Evolutionary conservation across 2,888 invertebrate species (phyloP).

Genomic region (Cyrtodaria siliqua): DNA sequence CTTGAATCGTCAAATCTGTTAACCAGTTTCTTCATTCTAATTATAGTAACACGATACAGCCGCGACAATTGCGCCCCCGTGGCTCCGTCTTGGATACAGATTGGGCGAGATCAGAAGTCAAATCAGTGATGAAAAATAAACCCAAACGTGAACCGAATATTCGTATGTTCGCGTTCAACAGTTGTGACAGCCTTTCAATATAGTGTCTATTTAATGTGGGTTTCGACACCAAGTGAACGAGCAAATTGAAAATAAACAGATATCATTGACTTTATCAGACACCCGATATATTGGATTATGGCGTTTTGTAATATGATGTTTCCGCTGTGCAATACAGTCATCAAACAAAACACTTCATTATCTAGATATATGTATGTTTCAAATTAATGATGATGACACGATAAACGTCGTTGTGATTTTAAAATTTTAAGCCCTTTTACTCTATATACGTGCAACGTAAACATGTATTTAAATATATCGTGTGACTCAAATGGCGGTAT

Average conservation of each 20-base stretch:
- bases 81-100: slow-evolving; percentile 22
- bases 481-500: too few relatives aligned
- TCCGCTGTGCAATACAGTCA: too few relatives aligned
- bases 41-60: slow-evolving; percentile 46
- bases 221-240: slow-evolving; percentile 48
- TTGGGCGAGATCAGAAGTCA: slow-evolving; percentile 51
- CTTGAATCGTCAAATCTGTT: slow-evolving; percentile 35
- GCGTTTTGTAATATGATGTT: too few relatives aligned
- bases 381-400: too few relatives aligned
- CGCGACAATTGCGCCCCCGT: slow-evolving; percentile 40
- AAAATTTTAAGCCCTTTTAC: too few relatives aligned
- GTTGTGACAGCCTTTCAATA: slow-evolving; percentile 37
- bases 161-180: slow-evolving; percentile 9
- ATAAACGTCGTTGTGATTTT: too few relatives aligned
- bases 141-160: slow-evolving; percentile 19
- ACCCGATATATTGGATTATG: slow-evolving; percentile 34
- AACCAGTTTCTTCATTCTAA: slow-evolving; percentile 27
- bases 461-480: too few relatives aligned
- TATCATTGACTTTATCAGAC: slow-evolving; percentile 52
- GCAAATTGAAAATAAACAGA: slow-evolving; percentile 65
- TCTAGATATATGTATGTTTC: too few relatives aligned
- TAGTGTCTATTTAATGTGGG: slow-evolving; percentile 46
- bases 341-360: too few relatives aligned
- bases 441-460: too few relatives aligned
- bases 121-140: slow-evolving; percentile 51